These are phyloP conservation scores for Diarsia rubi DNA, from an alignment of 2,888 invertebrate genomes.

Conservation along the genomic window DNA sequence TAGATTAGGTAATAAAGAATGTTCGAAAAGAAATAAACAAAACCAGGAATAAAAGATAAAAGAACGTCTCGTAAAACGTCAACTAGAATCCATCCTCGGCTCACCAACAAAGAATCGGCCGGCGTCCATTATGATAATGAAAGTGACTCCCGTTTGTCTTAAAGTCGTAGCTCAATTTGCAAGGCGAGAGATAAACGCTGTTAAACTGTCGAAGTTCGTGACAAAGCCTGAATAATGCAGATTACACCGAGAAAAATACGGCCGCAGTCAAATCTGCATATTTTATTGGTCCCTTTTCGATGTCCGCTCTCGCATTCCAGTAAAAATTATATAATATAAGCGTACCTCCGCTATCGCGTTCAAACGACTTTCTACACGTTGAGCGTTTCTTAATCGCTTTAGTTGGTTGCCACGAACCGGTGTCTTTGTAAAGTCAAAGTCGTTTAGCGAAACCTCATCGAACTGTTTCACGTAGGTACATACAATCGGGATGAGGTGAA, in stretches of 20 bases:
- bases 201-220: conserved; percentile 91
- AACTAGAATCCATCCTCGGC: conserved; percentile 82
- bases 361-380: conserved; percentile 60
- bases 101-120: conserved; percentile 89
- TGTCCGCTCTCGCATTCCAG: conserved; percentile 80
- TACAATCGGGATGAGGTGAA: conserved; percentile 70
- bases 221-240: conserved; percentile 91
- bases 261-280: conserved; percentile 90
- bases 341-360: conserved; percentile 62
- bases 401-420: conserved; percentile 54
- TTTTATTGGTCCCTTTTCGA: conserved; percentile 89
- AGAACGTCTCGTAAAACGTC: conserved; percentile 76
- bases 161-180: conserved; percentile 91
- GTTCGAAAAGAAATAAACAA: conserved; percentile 62
- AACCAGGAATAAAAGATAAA: conserved; percentile 63
- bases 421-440: conserved; percentile 60
- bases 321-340: conserved; percentile 76
- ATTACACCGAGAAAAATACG: conserved; percentile 91
- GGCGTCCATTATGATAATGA: conserved; percentile 90
- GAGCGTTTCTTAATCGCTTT: conserved; percentile 65
- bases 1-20: conserved; percentile 46
- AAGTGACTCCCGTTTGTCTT: conserved; percentile 91
- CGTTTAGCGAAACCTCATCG: conserved; percentile 59
- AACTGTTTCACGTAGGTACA: conserved; percentile 64
- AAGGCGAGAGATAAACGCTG: conserved; percentile 91